phyloP scores from a whole-genome alignment of 2,113 vertebrate species.

The Grallaria varia region DNA sequence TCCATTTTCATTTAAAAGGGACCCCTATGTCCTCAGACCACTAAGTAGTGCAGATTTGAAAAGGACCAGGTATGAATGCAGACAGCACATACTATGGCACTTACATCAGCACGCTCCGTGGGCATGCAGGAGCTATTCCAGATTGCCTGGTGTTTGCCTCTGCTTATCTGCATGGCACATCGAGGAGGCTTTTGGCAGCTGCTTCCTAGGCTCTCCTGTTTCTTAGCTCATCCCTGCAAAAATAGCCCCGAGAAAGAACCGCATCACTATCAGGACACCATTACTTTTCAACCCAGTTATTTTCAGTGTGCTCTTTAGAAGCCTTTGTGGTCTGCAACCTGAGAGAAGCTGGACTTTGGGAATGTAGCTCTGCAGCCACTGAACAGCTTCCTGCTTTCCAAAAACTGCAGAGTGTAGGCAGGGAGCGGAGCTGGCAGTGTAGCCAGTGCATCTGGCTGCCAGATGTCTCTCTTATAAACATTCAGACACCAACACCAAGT shows the following conservation, averaged over 20 bases:
- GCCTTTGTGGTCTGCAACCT: not conserved
- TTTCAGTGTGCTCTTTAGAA: not conserved
- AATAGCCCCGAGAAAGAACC: not conserved
- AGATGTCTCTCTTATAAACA: not conserved
- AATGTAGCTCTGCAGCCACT: not conserved
- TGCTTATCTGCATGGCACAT: not conserved
- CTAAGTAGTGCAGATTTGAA: not conserved
- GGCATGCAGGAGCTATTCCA: not conserved
- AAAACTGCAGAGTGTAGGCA: not conserved
- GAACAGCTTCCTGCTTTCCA: not conserved
- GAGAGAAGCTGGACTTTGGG: not conserved
- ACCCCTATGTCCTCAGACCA: not conserved
- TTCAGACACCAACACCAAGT: not conserved
- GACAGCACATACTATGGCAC: not conserved
- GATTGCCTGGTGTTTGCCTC: not conserved
- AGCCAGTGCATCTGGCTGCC: not conserved
- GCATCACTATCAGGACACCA: not conserved
- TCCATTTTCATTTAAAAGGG: not conserved
- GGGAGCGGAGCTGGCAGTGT: not conserved
- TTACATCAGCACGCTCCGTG: not conserved
- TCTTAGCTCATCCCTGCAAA: not conserved
- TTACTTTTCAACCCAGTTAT: not conserved
- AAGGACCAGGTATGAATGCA: not conserved
- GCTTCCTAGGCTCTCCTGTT: not conserved
- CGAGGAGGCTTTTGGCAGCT: not conserved